Evolutionary conservation across 2,888 invertebrate genomes (phyloP).

Genomic region (Hipparchia semele): DNA sequence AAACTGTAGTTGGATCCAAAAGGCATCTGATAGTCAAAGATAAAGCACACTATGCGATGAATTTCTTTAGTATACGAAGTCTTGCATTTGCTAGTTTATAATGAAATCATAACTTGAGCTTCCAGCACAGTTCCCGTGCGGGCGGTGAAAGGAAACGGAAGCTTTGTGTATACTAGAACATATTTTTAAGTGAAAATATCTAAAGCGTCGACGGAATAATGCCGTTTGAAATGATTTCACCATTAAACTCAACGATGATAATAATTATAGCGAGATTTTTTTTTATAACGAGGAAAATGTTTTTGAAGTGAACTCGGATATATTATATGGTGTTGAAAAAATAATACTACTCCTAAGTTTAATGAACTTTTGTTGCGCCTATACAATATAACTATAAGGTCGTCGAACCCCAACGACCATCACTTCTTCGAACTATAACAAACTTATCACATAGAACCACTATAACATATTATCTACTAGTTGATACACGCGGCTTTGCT

Average conservation of each 20-base stretch:
- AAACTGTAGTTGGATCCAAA: too few species aligned
- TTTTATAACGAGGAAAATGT: neutral
- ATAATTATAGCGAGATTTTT: neutral
- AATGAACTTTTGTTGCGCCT: too few species aligned
- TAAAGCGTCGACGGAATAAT: slow-evolving; percentile 14
- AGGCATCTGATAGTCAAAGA: neutral
- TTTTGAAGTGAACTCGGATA: neutral
- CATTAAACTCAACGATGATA: neutral
- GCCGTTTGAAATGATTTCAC: slow-evolving; percentile 1
- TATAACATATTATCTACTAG: too few species aligned
- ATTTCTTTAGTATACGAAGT: slow-evolving; percentile 4
- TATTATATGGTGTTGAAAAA: too few species aligned
- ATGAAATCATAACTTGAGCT: slow-evolving; percentile 31
- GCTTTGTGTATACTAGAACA: slow-evolving; percentile 24
- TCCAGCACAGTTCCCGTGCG: slow-evolving; percentile 30
- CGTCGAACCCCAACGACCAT: too few species aligned
- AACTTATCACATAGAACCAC: too few species aligned
- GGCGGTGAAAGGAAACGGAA: slow-evolving; percentile 29
- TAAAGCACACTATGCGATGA: neutral
- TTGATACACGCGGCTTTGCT: too few species aligned
- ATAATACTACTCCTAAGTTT: too few species aligned
- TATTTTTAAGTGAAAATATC: slow-evolving; percentile 35
- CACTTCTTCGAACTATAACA: too few species aligned
- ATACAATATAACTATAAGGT: too few species aligned
- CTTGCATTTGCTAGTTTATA: slow-evolving; percentile 25